Evolutionary conservation across 1,140 invertebrate genomes (phyloP), one percentile per base, ranked within the genome.

Genomic region (Hycleus phaleratus): DNA sequence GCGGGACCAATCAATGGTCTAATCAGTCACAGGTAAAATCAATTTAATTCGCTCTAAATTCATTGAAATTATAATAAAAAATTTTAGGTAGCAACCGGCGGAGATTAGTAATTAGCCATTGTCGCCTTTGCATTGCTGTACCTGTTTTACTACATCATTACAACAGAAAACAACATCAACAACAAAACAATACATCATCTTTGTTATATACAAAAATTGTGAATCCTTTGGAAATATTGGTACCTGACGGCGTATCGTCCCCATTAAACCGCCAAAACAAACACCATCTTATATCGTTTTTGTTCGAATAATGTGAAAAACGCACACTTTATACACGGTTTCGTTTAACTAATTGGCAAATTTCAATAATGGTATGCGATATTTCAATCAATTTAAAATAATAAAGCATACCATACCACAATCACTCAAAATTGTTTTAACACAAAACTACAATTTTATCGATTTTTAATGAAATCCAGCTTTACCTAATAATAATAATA

Each of bases 11-110:
- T 73, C 46, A 76, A 76, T 67, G 76, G 76, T 42, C 66, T 77
- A 18, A 72, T 77, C 24, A 58, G 61, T 62, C 71, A 75, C 57
- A 77, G 77, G 76, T 78, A 75, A 3, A 32, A 32, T 32, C 7
- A 32, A 5, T 32, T 32, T 32, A 32, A 18, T 18, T 32, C 7
- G 0, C 4, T 24, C n/a, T 46, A 46, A 47, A 44, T 48, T 25
- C 11, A 8, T 47, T 55, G 2, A 26, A 32, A 32, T 32, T 5
- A 32, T 5, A 32, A 32, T 3, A 0, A 32, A 32, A 32, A 32
- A 18, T 62, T 59, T 10, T 49, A 71, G 71, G 69, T 72, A 71
- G 68, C 71, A 68, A 70, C 62, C 61, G 65, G 60, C 62, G 59
- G 60, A 65, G 56, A 52, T 40, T 66, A 68, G 66, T 63, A 67